These are phyloP conservation scores for Gambusia holbrooki DNA, from an alignment of 2,113 vertebrate genomes.

Conservation along the genomic window DNA sequence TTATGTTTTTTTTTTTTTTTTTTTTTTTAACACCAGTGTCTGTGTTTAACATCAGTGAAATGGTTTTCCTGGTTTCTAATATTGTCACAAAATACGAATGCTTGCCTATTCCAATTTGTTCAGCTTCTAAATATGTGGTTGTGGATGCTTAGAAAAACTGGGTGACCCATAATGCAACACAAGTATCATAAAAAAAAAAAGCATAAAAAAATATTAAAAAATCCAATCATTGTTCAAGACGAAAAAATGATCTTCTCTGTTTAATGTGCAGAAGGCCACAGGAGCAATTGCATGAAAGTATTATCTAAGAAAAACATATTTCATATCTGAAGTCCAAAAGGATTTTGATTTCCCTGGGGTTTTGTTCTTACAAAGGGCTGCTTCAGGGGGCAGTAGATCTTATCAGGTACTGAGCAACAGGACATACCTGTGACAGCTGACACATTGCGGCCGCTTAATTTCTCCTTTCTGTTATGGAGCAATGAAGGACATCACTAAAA, in stretches of 20 bases:
- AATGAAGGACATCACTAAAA: conserved; percentile 56
- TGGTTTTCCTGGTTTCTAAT: not conserved
- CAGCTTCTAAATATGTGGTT: not conserved
- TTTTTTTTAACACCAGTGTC: not conserved
- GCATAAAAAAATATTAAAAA: not conserved
- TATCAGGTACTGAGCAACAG: conserved; percentile 63
- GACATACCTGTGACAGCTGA: conserved; percentile 71
- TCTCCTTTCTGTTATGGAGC: conserved; percentile 59
- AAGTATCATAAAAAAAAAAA: not conserved
- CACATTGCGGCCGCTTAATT: conserved; percentile 74
- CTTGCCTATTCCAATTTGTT: not conserved
- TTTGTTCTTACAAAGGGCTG: conserved; percentile 40
- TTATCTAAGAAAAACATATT: conserved; percentile 39
- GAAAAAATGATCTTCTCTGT: conserved; percentile 17
- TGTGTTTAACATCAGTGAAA: not conserved
- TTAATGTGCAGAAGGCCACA: conserved; percentile 32
- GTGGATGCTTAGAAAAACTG: not conserved
- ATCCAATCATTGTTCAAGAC: conserved; percentile 5
- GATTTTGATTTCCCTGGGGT: conserved; percentile 37
- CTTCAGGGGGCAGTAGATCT: conserved; percentile 64
- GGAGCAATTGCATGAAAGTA: conserved; percentile 36
- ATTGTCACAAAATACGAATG: not conserved
- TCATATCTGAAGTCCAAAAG: conserved; percentile 28
- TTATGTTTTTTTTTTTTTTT: too few species aligned
- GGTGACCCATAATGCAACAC: not conserved